phyloP scores from a whole-genome alignment of 2,888 invertebrate genomes.

The Malthinus flaveolus region DNA sequence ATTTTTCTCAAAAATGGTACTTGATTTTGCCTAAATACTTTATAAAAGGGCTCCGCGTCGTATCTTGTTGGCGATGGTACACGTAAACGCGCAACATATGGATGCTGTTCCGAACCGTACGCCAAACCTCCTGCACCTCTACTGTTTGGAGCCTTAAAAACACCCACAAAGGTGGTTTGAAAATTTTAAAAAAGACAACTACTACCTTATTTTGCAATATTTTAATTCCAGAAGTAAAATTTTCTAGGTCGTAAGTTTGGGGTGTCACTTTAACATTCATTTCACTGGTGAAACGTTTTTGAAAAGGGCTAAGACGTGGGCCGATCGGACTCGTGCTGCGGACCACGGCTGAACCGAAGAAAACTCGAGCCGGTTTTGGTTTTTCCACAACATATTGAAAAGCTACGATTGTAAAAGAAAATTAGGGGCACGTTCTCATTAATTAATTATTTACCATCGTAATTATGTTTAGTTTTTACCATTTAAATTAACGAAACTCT shows the following conservation, averaged over 20 bases:
- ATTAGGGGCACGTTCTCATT: neutral
- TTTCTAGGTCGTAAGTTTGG: constrained; percentile 39
- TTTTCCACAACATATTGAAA: constrained; percentile 50
- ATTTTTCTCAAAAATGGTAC: constrained; percentile 40
- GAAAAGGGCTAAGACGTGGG: constrained; percentile 41
- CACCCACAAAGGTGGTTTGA: constrained; percentile 2
- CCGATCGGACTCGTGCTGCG: constrained; percentile 44
- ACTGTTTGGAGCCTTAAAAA: constrained; percentile 42
- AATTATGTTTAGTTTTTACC: neutral
- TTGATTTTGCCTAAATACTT: constrained; percentile 28
- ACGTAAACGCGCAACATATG: constrained; percentile 36
- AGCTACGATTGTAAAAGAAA: constrained; percentile 26
- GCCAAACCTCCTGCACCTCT: constrained; percentile 45
- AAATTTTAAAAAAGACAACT: neutral
- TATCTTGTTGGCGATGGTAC: constrained; percentile 49
- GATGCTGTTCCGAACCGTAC: constrained; percentile 42
- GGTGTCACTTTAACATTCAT: constrained; percentile 37
- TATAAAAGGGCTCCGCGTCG: constrained; percentile 31
- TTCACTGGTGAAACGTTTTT: constrained; percentile 37
- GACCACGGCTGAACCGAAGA: constrained; percentile 45
- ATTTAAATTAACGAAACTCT: neutral
- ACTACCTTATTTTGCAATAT: constrained; percentile 41
- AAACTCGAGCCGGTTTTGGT: constrained; percentile 41
- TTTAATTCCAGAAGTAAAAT: constrained; percentile 39
- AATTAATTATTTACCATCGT: neutral